Percentiles rank a stretch among this genome's conserved stretches.
Evolutionary conservation across 2,113 vertebrate genomes (phyloP).

Genomic region (Leuciscus idus): DNA sequence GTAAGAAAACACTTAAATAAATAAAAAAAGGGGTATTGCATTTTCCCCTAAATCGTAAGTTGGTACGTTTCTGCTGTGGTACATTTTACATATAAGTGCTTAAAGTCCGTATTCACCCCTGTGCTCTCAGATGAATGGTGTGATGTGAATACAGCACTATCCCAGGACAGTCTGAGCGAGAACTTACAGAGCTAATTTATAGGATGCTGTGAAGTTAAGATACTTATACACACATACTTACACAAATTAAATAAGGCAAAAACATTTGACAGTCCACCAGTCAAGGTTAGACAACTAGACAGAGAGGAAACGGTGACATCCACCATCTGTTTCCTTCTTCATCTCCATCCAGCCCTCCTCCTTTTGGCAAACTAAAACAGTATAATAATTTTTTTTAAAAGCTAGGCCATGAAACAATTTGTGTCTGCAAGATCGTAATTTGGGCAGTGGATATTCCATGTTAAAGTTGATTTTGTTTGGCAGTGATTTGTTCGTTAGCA

Average conservation of each 20-base stretch:
- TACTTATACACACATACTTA: conserved; percentile 6
- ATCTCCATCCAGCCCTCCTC: conserved; percentile 16
- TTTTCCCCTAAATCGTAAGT: conserved; percentile 5
- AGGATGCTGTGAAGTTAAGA: neutral
- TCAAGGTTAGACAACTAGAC: conserved; percentile 3
- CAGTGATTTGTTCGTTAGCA: conserved; percentile 50
- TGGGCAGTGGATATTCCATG: conserved; percentile 40
- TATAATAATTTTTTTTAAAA: neutral
- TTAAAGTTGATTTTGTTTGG: conserved; percentile 43
- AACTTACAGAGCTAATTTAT: conserved; percentile 1
- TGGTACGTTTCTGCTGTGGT: neutral
- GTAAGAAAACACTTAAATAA: conserved; percentile 17
- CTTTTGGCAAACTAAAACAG: conserved; percentile 19
- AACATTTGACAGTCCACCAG: conserved; percentile 9
- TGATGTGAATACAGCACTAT: conserved; percentile 2
- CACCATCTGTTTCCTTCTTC: conserved; percentile 42
- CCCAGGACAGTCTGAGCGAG: neutral
- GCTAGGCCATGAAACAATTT: neutral
- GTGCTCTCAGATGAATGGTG: conserved; percentile 4
- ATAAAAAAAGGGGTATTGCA: neutral
- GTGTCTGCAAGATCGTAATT: neutral
- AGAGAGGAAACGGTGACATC: conserved; percentile 32
- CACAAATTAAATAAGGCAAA: conserved; percentile 7
- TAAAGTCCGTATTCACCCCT: neutral
- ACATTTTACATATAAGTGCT: conserved; percentile 21